These are phyloP conservation scores for Phyllostomus hastatus DNA, from an alignment of 2,113 vertebrate genomes.

Conservation along the genomic window DNA sequence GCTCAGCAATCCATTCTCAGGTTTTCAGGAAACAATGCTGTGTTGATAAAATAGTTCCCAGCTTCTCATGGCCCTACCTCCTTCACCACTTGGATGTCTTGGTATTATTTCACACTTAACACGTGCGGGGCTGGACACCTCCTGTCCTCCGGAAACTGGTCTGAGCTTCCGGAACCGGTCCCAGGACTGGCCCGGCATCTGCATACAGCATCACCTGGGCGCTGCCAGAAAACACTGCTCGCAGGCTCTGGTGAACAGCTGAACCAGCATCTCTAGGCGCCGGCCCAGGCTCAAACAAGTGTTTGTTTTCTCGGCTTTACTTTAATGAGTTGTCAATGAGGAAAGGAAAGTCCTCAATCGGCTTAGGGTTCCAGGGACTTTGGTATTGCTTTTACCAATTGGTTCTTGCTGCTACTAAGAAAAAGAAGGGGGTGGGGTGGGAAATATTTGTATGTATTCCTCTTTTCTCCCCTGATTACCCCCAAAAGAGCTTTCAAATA, in stretches of 20 bases:
- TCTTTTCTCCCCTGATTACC: conserved; percentile 58
- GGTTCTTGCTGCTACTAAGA: conserved; percentile 6
- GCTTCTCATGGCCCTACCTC: background rate
- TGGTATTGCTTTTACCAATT: background rate
- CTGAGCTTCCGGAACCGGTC: background rate
- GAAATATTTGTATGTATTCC: conserved; percentile 34
- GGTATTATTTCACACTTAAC: conserved; percentile 19
- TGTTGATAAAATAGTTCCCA: background rate
- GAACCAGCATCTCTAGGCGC: background rate
- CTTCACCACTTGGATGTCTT: background rate
- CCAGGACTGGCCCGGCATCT: background rate
- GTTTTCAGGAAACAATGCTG: background rate
- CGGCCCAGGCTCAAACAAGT: background rate
- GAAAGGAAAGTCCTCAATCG: background rate
- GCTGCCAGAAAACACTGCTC: background rate
- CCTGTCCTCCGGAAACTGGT: background rate
- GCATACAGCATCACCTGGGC: background rate
- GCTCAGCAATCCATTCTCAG: background rate
- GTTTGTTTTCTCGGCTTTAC: conserved; percentile 41
- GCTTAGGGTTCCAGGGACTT: background rate
- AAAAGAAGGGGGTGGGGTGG: conserved; percentile 36
- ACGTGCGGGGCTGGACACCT: background rate
- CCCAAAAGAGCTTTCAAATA: conserved; percentile 69
- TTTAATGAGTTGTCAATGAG: conserved; percentile 55
- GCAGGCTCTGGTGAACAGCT: background rate